Conservation (phyloP, 92 coral and sea anemone species). For the Palythoa heliodiscus region DNA sequence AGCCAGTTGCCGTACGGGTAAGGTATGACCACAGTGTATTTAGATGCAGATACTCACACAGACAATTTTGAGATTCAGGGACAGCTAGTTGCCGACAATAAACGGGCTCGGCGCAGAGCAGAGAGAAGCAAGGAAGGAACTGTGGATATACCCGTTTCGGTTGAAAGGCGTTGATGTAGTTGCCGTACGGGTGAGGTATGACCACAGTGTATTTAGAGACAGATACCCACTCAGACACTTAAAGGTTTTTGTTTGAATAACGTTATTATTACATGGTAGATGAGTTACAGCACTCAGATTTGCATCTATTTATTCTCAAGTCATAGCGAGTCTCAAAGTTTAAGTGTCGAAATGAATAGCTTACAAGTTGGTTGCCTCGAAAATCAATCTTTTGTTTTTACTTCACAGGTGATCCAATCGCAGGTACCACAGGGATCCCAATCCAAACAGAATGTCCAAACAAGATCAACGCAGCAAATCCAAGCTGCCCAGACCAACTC, state of each 20-base stretch:
- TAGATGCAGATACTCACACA: neutral
- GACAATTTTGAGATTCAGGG: neutral
- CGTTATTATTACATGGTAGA: no score
- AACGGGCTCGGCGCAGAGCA: no score
- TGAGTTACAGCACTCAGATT: neutral
- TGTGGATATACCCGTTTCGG: no score
- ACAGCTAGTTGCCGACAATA: no score
- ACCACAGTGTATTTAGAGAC: neutral
- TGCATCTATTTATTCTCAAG: neutral
- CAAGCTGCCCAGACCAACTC: slow-evolving; percentile 68
- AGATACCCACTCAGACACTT: neutral
- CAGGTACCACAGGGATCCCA: slow-evolving; percentile 48
- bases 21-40: neutral
- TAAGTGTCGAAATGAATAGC: neutral
- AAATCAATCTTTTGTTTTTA: neutral
- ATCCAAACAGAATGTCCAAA: slow-evolving; percentile 54
- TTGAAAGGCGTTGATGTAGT: no score
- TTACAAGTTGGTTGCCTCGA: neutral
- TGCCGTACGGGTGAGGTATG: neutral
- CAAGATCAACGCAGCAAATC: slow-evolving; percentile 55
- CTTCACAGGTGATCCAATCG: slow-evolving; percentile 31
- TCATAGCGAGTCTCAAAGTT: no score
- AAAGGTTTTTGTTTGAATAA: no score
- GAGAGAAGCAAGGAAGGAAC: no score
- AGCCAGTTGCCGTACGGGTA: slow-evolving; percentile 24